These are phyloP conservation scores for Amblyteles armatorius DNA, from an alignment of 2,888 invertebrate species.

Conservation along the genomic window DNA sequence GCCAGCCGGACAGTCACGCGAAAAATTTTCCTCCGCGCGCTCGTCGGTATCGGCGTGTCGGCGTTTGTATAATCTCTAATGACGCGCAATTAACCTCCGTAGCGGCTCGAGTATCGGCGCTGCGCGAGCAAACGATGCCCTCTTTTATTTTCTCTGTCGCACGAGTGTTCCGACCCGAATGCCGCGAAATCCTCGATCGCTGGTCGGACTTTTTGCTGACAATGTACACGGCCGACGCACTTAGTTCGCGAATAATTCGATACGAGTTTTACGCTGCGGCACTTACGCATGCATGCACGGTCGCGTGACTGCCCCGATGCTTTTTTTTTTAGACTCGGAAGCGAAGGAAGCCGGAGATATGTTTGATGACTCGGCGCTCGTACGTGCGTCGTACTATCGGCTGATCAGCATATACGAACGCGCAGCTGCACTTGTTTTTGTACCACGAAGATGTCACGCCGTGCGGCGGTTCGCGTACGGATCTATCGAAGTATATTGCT, in stretches of 20 bases:
- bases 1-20: constrained; percentile 57
- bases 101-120: not conserved
- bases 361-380: not conserved
- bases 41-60: not conserved
- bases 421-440: constrained; percentile 1
- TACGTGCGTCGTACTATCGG: not conserved
- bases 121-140: not conserved
- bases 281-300: not conserved
- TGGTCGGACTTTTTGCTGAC: not conserved
- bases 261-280: not conserved
- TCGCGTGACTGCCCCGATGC: not conserved
- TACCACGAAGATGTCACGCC: no score
- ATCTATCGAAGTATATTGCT: no score
- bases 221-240: not conserved
- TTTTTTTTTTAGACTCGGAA: constrained; percentile 5
- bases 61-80: no score
- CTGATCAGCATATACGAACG: not conserved
- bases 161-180: not conserved
- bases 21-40: constrained; percentile 35
- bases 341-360: not conserved
- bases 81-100: not conserved
- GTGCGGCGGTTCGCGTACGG: no score
- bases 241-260: not conserved
- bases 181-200: not conserved
- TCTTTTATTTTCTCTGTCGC: no score